phyloP scores from a whole-genome alignment of 2,888 invertebrate species.

The Erebia palarica region DNA sequence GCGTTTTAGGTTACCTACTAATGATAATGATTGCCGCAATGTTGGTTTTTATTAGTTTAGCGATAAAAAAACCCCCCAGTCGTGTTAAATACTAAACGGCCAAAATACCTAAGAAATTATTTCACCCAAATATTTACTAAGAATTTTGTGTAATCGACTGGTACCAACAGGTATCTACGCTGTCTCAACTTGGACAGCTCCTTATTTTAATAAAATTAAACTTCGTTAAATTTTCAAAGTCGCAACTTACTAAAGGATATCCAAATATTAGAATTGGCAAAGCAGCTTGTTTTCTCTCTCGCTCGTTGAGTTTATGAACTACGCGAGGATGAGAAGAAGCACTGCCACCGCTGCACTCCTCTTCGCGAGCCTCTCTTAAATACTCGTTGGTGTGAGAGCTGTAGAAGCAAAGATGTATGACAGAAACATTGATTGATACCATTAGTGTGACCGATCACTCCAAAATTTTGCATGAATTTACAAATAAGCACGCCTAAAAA shows the following conservation, averaged over 20 bases:
- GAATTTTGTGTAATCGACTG: too few species aligned
- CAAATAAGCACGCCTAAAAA: too few species aligned
- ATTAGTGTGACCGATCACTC: neutral
- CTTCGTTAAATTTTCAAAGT: neutral
- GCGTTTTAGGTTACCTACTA: neutral
- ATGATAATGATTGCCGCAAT: neutral
- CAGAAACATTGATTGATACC: neutral
- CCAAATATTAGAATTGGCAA: slow-evolving; percentile 96
- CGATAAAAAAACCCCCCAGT: too few species aligned
- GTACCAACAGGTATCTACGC: too few species aligned
- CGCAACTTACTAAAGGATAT: slow-evolving; percentile 86
- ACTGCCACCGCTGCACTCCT: slow-evolving; percentile 79
- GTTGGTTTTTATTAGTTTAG: too few species aligned
- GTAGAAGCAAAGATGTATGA: slow-evolving; percentile 34
- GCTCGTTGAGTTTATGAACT: slow-evolving; percentile 85
- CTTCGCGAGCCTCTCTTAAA: slow-evolving; percentile 77
- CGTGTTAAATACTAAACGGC: too few species aligned
- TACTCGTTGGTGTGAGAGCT: slow-evolving; percentile 93
- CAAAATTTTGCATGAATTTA: too few species aligned
- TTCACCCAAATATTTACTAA: too few species aligned
- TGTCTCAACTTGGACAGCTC: neutral
- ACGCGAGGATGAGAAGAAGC: slow-evolving; percentile 69
- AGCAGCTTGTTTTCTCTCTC: slow-evolving; percentile 94
- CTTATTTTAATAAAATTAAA: neutral
- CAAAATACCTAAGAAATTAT: too few species aligned